These are phyloP conservation scores for Hydractinia echinata DNA, from an alignment of 30 jellyfish, hydroid and myxozoan genomes.

Conservation along the genomic window DNA sequence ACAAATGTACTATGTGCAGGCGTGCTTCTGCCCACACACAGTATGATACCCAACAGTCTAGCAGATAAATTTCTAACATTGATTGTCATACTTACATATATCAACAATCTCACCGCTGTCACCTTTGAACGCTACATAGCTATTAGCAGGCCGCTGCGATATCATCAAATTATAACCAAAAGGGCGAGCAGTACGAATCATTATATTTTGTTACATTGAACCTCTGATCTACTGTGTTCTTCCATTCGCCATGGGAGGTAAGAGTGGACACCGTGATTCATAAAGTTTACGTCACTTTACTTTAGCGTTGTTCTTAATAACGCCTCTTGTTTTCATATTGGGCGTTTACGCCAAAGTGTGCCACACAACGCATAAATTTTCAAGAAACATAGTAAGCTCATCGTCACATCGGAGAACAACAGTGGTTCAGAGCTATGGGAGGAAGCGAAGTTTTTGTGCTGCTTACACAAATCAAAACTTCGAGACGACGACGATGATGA, in stretches of 20 bases:
- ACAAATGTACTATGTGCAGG: constrained; percentile 67
- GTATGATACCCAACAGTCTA: constrained; percentile 28
- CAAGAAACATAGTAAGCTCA: neutral
- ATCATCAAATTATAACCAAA: constrained; percentile 52
- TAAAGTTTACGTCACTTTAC: constrained; percentile 39
- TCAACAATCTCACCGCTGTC: constrained; percentile 64
- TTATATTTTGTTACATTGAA: constrained; percentile 42
- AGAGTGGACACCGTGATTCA: neutral
- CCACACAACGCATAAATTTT: neutral
- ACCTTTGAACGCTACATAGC: constrained; percentile 72
- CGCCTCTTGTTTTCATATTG: constrained; percentile 64
- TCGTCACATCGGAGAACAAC: neutral
- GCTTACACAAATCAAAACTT: neutral
- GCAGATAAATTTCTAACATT: constrained; percentile 39
- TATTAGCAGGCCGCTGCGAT: constrained; percentile 60
- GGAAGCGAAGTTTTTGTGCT: constrained; percentile 14
- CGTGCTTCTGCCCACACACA: constrained; percentile 48
- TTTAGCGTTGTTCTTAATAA: constrained; percentile 49
- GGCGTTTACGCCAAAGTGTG: constrained; percentile 41
- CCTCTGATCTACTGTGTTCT: constrained; percentile 53
- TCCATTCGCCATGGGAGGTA: constrained; percentile 65
- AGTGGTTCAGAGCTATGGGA: constrained; percentile 1
- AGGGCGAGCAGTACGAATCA: constrained; percentile 41
- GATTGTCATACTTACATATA: constrained; percentile 50
- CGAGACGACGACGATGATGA: constrained; percentile 2